Percentiles rank a stretch among this genome's conserved stretches.
Conservation (phyloP, 2,888 invertebrate genomes). For the Dryomyza anilis region DNA sequence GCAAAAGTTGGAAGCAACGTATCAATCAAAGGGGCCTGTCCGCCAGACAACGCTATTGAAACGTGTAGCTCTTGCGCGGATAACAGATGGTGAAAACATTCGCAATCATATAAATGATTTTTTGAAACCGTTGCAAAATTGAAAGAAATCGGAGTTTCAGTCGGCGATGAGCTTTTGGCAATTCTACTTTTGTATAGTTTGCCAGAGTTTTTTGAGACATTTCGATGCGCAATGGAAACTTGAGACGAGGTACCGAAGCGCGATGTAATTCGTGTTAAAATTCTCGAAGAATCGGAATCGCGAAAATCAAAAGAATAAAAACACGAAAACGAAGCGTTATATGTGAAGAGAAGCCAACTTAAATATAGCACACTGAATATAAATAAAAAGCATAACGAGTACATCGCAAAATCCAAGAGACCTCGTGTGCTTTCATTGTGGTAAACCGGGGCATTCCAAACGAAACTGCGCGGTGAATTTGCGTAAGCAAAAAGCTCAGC, state of each 20-base stretch:
- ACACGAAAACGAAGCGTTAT: conserved; percentile 25
- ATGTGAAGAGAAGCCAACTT: conserved; percentile 13
- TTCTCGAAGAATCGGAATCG: conserved; percentile 34
- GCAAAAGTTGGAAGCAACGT: conserved; percentile 48
- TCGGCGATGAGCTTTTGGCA: conserved; percentile 46
- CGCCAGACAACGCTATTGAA: conserved; percentile 57
- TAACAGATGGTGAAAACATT: conserved; percentile 48
- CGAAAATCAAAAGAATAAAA: conserved; percentile 34
- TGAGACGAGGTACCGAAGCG: conserved; percentile 41
- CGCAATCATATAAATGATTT: conserved; percentile 49
- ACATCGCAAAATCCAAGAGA: no score
- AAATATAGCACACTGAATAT: not conserved
- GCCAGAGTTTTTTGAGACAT: conserved; percentile 47
- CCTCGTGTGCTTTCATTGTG: conserved; percentile 20
- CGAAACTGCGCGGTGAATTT: conserved; percentile 16
- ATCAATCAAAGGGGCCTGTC: no score
- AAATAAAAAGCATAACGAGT: no score
- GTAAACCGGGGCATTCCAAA: conserved; percentile 21
- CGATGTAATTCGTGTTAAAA: conserved; percentile 35
- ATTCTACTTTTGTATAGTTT: conserved; percentile 52
- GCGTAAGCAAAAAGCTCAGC: conserved; percentile 13
- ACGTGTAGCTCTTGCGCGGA: conserved; percentile 47
- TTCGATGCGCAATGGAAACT: conserved; percentile 51
- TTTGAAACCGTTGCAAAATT: conserved; percentile 53
- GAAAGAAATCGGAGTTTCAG: conserved; percentile 45